Base-by-base conservation (phyloP, 1,140 invertebrate genomes). In the Branchinecta lynchi region DNA sequence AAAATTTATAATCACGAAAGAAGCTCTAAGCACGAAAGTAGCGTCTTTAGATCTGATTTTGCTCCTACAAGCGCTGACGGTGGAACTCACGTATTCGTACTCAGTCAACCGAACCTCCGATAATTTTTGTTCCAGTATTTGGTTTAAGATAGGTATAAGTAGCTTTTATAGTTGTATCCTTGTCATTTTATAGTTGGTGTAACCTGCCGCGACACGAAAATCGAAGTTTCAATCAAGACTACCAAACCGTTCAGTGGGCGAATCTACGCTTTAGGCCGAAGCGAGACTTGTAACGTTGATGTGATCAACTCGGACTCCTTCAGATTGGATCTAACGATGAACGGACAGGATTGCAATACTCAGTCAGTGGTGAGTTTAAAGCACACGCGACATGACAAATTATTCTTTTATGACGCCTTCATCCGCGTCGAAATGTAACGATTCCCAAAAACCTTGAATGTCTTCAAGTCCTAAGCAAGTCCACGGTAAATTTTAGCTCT, bases 191-290 rank as follows among this genome's bases (percentile, higher is more conserved):
- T 70, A 94, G 93, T 96, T 65, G 87, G 89, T 44, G 91, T 96
- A 1, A 89, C 93, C 76, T 96, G 93, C 80, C 95, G 94, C 77
- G 93, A 96, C 77, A 94, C 92, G 9, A 83, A 89, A 74, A 96
- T 96, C 73, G 89, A 91, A 0, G 90, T 96, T 0, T 89, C 92
- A 80, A 91, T 96, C 5, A 83, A 87, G 71, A 94, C 92, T 7
- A 94, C 93, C 79, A 90, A 92, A 74, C 90, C 91, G 8, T 96
- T 96, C 82, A 95, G 94, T 75, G 93, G 93, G 6, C 85, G 93
- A 70, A 92, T 96, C 77, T 96, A 96, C 76, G 92, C 92, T 43
- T 79, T 96, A 72, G 93, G 92, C 20, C 84, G 92, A 69, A 93
- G 90, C 0, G 92, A 95, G 79, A 95, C 92, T 20, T 96, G 93